Conservation (phyloP, 2,113 vertebrate species). For the Xyliphius kryptos region DNA sequence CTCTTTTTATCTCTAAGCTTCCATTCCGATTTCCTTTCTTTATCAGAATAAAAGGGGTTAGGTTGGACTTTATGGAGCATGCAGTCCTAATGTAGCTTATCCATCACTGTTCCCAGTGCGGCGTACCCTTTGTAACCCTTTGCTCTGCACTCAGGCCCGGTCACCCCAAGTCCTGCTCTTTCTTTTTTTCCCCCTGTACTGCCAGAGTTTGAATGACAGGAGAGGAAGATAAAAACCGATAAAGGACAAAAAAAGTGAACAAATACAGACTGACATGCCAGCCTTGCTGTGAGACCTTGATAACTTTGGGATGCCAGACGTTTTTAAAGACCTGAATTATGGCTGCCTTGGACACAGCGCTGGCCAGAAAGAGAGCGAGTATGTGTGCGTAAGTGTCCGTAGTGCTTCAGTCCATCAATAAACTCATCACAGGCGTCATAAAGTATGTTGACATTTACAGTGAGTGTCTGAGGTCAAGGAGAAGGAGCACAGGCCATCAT, state of each 20-base stretch:
- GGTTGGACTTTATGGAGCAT: neutral
- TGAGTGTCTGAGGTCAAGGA: constrained; percentile 60
- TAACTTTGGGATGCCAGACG: neutral
- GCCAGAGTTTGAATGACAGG: neutral
- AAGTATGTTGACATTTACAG: constrained; percentile 68
- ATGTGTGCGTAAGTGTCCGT: constrained; percentile 9
- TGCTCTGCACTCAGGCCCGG: neutral
- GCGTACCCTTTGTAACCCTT: neutral
- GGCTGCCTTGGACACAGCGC: constrained; percentile 1
- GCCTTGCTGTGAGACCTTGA: neutral
- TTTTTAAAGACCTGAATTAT: neutral
- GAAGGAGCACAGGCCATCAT: constrained; percentile 58
- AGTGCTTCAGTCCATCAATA: constrained; percentile 58
- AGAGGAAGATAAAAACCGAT: neutral
- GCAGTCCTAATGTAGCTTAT: neutral
- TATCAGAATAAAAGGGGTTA: neutral
- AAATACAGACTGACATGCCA: neutral
- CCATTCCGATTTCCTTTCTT: neutral
- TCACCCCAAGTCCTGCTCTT: constrained; percentile 9
- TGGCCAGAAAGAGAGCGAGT: constrained; percentile 9
- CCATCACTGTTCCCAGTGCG: neutral
- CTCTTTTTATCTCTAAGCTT: neutral
- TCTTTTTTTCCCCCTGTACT: neutral
- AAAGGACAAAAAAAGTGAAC: neutral
- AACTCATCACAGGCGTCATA: constrained; percentile 63